A percentile compares a stretch with the other conserved stretches of the same genome.
Evolutionary conservation across 2,888 invertebrate genomes (phyloP).

Genomic region (Hypomecis punctinalis): DNA sequence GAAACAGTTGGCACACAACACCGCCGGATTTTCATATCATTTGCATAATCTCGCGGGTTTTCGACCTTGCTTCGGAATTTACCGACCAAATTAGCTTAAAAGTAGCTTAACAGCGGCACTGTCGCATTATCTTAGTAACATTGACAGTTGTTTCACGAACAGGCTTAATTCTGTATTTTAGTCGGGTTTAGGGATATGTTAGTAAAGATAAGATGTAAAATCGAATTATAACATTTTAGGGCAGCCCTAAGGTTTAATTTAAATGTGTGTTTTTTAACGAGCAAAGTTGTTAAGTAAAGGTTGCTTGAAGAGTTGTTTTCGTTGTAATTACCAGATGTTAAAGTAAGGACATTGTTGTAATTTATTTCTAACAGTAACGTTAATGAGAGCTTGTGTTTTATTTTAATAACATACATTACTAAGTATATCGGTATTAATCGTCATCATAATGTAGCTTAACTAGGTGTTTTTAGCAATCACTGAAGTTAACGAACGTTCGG

Average conservation of each 20-base stretch:
- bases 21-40: constrained; percentile 68
- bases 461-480: no score
- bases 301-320: background rate
- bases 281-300: background rate
- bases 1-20: constrained; percentile 57
- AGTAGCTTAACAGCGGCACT: background rate
- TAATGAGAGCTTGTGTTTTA: no score
- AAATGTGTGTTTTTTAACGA: constrained; percentile 42
- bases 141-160: background rate
- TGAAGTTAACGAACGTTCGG: no score
- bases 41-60: constrained; percentile 66
- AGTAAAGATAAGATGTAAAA: constrained; percentile 21
- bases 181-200: background rate
- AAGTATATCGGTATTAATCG: no score
- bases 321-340: no score
- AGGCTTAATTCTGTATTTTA: background rate
- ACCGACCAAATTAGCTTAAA: background rate
- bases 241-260: constrained; percentile 39
- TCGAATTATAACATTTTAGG: constrained; percentile 53
- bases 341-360: no score
- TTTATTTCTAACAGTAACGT: no score
- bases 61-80: constrained; percentile 41
- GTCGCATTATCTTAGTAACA: background rate
- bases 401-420: no score
- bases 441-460: no score